These are phyloP conservation scores for Petrocephalus schoutedeni DNA, from an alignment of 2,797 vertebrate genomes.

Conservation along the genomic window DNA sequence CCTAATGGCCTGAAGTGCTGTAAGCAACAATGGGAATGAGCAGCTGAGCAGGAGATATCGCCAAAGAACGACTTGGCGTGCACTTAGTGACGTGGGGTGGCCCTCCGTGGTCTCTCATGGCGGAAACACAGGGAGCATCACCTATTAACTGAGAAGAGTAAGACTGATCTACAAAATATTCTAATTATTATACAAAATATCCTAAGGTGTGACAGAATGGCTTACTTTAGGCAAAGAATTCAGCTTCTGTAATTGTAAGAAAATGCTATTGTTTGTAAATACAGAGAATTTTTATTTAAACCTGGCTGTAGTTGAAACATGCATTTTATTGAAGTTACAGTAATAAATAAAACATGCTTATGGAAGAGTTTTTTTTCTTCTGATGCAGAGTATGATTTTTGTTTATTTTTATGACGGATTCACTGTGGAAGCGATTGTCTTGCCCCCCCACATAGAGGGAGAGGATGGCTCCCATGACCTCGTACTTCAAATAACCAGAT, in stretches of 20 bases:
- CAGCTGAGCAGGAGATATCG: neutral
- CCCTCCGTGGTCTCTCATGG: neutral
- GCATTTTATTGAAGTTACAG: no score
- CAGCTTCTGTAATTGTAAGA: neutral
- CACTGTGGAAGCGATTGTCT: neutral
- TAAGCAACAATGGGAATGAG: neutral
- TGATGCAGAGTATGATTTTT: neutral
- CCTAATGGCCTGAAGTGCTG: neutral
- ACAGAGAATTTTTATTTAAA: neutral
- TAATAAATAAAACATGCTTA: slow-evolving; percentile 4
- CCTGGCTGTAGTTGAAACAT: neutral
- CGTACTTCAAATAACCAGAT: neutral
- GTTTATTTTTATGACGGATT: neutral
- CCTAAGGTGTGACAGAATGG: neutral
- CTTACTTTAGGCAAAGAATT: neutral
- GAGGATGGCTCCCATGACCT: neutral
- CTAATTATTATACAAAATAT: neutral
- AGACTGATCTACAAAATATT: neutral
- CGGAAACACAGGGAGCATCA: neutral
- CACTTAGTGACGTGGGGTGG: neutral
- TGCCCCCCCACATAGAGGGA: neutral
- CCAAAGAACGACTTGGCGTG: neutral
- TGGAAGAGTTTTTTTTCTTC: neutral
- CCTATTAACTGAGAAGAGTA: neutral
- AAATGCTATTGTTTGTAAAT: neutral